Evolutionary conservation across 2,113 vertebrate genomes (phyloP).

Genomic region (Nipponia nippon): DNA sequence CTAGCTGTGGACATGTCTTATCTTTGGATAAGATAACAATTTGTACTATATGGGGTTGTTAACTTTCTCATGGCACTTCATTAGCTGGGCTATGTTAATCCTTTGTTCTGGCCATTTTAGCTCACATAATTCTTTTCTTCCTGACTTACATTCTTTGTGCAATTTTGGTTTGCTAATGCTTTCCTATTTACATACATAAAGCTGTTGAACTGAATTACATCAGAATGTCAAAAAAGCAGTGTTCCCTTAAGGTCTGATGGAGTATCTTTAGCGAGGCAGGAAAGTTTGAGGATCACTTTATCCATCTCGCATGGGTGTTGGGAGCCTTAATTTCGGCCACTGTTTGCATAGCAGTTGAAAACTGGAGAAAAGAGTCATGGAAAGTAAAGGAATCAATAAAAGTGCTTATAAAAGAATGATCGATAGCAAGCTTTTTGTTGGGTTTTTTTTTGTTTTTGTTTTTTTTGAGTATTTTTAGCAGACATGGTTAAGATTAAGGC

Average conservation of each 20-base stretch:
- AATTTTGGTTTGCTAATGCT: background rate
- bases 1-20: background rate
- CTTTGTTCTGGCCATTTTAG: background rate
- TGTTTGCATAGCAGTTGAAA: background rate
- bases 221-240: background rate
- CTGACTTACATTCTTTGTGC: background rate
- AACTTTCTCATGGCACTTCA: background rate
- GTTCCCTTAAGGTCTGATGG: background rate
- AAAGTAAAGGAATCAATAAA: background rate
- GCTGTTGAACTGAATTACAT: background rate
- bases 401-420: background rate
- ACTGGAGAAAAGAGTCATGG: background rate
- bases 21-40: background rate
- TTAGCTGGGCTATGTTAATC: background rate
- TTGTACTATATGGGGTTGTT: background rate
- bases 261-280: background rate
- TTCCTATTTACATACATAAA: background rate
- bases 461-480: background rate
- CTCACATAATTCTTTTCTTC: background rate
- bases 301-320: background rate
- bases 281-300: background rate
- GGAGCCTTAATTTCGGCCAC: background rate
- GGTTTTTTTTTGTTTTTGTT: background rate
- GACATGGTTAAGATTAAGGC: background rate
- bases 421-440: background rate